Percentiles rank a stretch among this genome's conserved stretches.
phyloP scores from a whole-genome alignment of 2,113 vertebrate species.

The Laticauda colubrina region DNA sequence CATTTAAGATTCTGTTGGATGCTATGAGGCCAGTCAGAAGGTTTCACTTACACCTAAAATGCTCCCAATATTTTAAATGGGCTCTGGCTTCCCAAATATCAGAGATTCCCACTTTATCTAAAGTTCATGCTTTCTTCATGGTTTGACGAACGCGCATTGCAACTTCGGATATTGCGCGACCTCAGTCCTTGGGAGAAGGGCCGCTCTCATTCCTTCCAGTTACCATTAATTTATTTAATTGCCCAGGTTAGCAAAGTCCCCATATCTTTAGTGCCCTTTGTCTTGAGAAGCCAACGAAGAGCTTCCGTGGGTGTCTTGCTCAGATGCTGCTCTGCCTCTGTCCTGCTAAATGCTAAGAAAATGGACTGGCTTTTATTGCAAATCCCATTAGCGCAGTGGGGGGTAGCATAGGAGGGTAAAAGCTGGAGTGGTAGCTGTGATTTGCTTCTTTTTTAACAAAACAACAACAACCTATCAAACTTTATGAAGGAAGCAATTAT shows the following conservation, averaged over 20 bases:
- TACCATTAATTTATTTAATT: background rate
- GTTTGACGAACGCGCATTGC: background rate
- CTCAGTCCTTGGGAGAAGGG: background rate
- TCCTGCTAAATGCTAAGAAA: background rate
- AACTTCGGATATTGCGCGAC: background rate
- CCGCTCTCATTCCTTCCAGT: background rate
- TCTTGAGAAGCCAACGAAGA: background rate
- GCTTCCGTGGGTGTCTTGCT: background rate
- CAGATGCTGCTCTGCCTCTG: background rate
- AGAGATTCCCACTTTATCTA: background rate
- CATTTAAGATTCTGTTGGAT: background rate
- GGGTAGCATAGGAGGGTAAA: background rate
- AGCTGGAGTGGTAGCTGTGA: background rate
- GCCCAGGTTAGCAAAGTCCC: background rate
- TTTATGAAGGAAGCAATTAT: background rate
- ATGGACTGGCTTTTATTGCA: background rate
- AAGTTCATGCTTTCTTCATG: background rate
- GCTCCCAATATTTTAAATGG: background rate
- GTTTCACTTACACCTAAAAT: background rate
- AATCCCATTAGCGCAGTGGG: background rate
- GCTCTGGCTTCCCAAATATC: background rate
- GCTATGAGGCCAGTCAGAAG: background rate
- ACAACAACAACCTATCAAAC: background rate
- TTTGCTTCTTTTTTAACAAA: background rate
- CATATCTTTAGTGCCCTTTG: background rate